Evolutionary conservation across 2,888 invertebrate species (phyloP).

Genomic region (Mesorhabditis belari): DNA sequence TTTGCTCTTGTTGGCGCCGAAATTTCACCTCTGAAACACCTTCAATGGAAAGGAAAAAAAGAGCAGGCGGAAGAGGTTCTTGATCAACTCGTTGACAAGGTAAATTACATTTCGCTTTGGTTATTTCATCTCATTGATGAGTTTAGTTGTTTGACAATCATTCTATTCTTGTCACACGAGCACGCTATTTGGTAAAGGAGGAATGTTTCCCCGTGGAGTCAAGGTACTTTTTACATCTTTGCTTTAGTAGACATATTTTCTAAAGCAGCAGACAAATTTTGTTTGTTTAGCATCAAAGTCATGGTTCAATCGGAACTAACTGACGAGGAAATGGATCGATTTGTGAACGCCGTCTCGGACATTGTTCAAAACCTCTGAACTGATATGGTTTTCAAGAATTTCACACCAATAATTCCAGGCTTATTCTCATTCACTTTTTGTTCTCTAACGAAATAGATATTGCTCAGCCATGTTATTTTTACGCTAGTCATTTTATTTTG

Average conservation of each 20-base stretch:
- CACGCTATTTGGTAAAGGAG: conserved; percentile 55
- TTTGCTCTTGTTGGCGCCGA: conserved; percentile 28
- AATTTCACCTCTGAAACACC: conserved; percentile 40
- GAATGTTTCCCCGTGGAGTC: conserved; percentile 54
- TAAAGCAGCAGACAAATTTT: no score
- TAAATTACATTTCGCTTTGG: conserved; percentile 9
- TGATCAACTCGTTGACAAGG: conserved; percentile 37
- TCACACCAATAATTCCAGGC: no score
- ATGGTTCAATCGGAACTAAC: conserved; percentile 41
- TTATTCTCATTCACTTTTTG: no score
- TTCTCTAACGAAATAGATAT: no score
- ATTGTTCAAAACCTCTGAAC: conserved; percentile 8
- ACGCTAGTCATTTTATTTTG: no score
- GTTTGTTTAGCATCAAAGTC: conserved; percentile 37
- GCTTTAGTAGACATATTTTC: not conserved
- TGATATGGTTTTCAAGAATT: no score
- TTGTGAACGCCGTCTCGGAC: conserved; percentile 13
- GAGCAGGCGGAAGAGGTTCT: conserved; percentile 22
- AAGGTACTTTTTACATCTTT: conserved; percentile 46
- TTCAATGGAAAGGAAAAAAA: conserved; percentile 16
- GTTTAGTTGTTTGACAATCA: conserved; percentile 40
- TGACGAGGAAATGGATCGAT: conserved; percentile 26
- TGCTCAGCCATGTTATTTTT: no score
- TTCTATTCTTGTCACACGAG: conserved; percentile 53
- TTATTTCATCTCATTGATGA: not conserved